Evolutionary conservation across 2,797 vertebrate species (phyloP).

Genomic region (Nasua narica): DNA sequence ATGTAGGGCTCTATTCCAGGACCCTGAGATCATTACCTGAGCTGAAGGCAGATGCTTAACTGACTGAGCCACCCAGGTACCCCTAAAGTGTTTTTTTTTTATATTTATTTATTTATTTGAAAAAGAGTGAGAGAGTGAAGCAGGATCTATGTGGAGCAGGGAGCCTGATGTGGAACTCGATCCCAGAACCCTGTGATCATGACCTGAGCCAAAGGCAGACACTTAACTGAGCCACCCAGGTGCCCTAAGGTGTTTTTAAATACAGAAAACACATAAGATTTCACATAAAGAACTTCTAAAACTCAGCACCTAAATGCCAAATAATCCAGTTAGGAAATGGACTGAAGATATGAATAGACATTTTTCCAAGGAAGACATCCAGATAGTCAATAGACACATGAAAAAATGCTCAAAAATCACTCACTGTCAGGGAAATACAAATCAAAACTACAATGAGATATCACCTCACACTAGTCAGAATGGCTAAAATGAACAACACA

Average conservation of each 20-base stretch:
- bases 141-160: not conserved
- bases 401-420: no score
- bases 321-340: not conserved
- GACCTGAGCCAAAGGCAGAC: not conserved
- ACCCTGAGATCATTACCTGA: no score
- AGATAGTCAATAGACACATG: no score
- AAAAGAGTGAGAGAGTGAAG: not conserved
- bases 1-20: fast-evolving
- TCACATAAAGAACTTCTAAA: not conserved
- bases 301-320: not conserved
- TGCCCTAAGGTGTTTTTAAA: not conserved
- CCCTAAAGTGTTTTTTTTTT: not conserved
- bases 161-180: not conserved
- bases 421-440: no score
- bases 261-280: not conserved
- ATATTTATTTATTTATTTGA: not conserved
- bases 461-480: no score
- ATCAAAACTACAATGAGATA: no score
- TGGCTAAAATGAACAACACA: no score
- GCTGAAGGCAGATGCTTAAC: not conserved
- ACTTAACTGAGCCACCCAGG: not conserved
- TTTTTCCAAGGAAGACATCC: no score
- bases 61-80: not conserved
- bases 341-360: not conserved
- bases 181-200: not conserved